Evolutionary conservation across 2,113 vertebrate species (phyloP).

Genomic region (Typhlomys cinereus): DNA sequence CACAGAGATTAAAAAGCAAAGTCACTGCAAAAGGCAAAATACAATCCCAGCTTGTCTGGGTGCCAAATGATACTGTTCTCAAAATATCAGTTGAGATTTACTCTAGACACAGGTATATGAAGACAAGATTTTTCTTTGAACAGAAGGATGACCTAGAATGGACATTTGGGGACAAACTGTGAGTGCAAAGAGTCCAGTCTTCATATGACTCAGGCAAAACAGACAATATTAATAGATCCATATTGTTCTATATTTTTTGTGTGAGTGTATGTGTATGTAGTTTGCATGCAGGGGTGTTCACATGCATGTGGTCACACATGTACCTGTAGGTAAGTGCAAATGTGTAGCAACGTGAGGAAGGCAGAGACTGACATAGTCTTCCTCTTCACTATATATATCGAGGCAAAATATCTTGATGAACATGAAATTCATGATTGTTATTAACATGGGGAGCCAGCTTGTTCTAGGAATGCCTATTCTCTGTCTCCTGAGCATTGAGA

Average conservation of each 20-base stretch:
- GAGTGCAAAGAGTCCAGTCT: neutral
- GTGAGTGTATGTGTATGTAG: too few species aligned
- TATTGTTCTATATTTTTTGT: neutral
- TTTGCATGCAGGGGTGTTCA: too few species aligned
- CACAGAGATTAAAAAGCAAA: neutral
- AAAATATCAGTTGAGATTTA: neutral
- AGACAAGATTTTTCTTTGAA: fast-evolving
- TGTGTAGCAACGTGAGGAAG: too few species aligned
- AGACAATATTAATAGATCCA: neutral
- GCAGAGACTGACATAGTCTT: too few species aligned
- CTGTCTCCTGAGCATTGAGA: too few species aligned
- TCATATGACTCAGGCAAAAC: neutral
- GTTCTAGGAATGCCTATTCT: too few species aligned
- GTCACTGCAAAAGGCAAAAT: neutral
- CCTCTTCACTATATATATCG: too few species aligned
- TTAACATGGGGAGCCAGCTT: too few species aligned
- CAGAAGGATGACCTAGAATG: neutral
- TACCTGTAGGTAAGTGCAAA: too few species aligned
- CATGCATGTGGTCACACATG: too few species aligned
- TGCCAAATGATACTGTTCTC: neutral
- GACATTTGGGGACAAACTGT: neutral
- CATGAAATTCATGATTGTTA: too few species aligned
- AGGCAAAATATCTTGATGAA: too few species aligned
- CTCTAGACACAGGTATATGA: fast-evolving
- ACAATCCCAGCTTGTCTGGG: neutral